These are phyloP conservation scores for Lasioglossum figueresi DNA, from an alignment of 2,888 invertebrate species.

Conservation along the genomic window DNA sequence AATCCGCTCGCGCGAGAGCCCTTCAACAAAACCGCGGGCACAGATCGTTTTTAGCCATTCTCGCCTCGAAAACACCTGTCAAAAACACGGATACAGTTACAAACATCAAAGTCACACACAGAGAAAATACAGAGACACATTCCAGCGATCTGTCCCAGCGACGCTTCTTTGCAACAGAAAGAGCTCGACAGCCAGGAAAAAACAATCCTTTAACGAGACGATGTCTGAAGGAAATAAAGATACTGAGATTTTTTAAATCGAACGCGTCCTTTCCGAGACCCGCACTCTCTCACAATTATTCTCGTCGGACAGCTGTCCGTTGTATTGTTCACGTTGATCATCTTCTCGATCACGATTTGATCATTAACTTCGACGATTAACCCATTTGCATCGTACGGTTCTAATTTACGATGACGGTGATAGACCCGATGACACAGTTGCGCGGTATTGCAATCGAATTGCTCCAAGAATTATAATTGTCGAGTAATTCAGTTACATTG, in stretches of 20 bases:
- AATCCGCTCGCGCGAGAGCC: slow-evolving; percentile 4
- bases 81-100: not conserved
- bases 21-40: not conserved
- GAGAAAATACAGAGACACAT: slow-evolving; percentile 52
- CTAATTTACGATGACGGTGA: not conserved
- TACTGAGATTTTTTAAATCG: slow-evolving; percentile 63
- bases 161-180: slow-evolving; percentile 34
- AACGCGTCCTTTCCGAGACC: slow-evolving; percentile 46
- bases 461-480: not conserved
- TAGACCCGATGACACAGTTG: not conserved
- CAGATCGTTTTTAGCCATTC: slow-evolving; percentile 1
- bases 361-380: not conserved
- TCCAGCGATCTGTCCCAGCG: slow-evolving; percentile 67
- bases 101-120: not conserved
- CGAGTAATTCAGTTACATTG: not conserved
- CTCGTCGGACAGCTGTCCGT: not conserved
- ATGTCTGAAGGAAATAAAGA: slow-evolving; percentile 65
- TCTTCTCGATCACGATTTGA: not conserved
- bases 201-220: slow-evolving; percentile 40
- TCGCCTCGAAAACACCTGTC: not conserved
- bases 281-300: not conserved
- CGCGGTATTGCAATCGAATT: not conserved
- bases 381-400: not conserved
- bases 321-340: not conserved
- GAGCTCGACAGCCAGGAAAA: slow-evolving; percentile 38